Percentiles rank a stretch among this genome's conserved stretches.
Conservation (phyloP, 1,140 invertebrate genomes). For the Penaeus japonicus region DNA sequence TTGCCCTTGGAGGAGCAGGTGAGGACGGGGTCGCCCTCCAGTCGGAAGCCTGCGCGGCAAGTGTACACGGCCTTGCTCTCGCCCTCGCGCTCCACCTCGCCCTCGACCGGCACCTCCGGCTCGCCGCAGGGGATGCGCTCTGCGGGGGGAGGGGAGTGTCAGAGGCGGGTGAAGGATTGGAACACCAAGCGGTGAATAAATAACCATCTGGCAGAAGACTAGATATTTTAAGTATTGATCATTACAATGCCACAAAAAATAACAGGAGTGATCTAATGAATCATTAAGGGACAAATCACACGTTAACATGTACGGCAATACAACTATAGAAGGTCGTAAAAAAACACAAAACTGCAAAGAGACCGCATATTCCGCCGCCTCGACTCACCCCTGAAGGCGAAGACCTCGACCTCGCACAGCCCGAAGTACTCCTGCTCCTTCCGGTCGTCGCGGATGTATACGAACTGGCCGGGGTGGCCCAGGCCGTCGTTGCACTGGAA, state of each 20-base stretch:
- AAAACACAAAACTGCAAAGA: too few relatives aligned
- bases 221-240: not conserved
- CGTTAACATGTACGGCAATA: not conserved
- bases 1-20: slow-evolving; percentile 59
- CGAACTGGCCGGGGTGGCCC: slow-evolving; percentile 62
- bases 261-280: not conserved
- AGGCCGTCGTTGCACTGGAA: slow-evolving; percentile 59
- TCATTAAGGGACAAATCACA: not conserved
- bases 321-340: too few relatives aligned
- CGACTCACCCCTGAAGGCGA: slow-evolving; percentile 62
- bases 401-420: slow-evolving; percentile 64
- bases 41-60: slow-evolving; percentile 80
- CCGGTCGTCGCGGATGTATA: slow-evolving; percentile 63
- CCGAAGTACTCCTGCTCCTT: slow-evolving; percentile 63
- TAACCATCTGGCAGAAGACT: not conserved
- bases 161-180: not conserved
- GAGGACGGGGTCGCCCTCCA: slow-evolving; percentile 78
- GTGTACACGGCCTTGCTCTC: slow-evolving; percentile 80
- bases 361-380: too few relatives aligned
- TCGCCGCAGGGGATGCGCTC: slow-evolving; percentile 60
- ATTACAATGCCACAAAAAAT: not conserved
- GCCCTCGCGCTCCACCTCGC: slow-evolving; percentile 64
- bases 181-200: not conserved
- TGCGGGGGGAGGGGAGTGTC: slow-evolving; percentile 20
- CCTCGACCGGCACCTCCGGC: slow-evolving; percentile 60